phyloP scores from a whole-genome alignment of 2,797 vertebrate genomes.

The Lepus oiostolus region DNA sequence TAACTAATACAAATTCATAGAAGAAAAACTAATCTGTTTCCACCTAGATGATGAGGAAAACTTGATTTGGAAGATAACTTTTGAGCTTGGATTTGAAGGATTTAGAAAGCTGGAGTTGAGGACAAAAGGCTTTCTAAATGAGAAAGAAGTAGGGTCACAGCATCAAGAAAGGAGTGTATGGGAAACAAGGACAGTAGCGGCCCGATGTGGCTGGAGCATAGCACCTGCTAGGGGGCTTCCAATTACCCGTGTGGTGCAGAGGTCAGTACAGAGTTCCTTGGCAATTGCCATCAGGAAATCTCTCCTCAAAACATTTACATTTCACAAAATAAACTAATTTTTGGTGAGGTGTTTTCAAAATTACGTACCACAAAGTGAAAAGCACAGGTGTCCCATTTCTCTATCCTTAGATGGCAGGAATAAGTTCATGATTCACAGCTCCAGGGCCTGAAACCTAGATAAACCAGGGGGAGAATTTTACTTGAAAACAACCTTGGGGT shows the following conservation, averaged over 20 bases:
- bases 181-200: not conserved
- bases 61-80: not conserved
- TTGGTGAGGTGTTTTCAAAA: not conserved
- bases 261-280: not conserved
- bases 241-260: rapidly evolving
- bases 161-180: not conserved
- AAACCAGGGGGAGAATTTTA: slow-evolving; percentile 23
- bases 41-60: not conserved
- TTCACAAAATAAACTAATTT: not conserved
- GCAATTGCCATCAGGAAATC: not conserved
- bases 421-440: slow-evolving; percentile 28
- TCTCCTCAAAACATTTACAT: not conserved
- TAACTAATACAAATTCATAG: not conserved
- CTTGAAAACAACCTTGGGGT: not conserved
- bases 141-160: not conserved
- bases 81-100: slow-evolving; percentile 1
- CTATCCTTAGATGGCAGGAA: not conserved
- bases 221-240: not conserved
- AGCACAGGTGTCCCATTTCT: slow-evolving; percentile 8
- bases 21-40: not conserved
- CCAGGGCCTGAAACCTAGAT: not conserved
- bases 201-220: rapidly evolving
- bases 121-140: not conserved
- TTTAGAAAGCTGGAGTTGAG: not conserved
- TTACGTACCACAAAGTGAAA: slow-evolving; percentile 9